Conservation (phyloP, 2,113 vertebrate species). For the Uria aalge region DNA sequence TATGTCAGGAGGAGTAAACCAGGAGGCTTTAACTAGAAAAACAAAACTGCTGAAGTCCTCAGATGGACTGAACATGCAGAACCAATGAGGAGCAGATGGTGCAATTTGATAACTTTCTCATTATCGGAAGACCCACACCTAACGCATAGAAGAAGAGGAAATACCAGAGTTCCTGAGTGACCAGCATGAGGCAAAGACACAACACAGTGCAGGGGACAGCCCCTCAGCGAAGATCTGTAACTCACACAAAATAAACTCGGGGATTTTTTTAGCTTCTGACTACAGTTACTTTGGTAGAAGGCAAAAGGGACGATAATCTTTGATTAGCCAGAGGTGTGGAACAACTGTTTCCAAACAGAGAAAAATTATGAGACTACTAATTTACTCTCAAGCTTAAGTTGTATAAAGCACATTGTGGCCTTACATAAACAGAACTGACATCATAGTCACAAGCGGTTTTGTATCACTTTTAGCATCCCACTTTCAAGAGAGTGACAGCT, state of each 20-base stretch:
- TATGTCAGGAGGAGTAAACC: background rate
- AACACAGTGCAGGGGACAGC: background rate
- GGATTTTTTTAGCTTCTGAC: background rate
- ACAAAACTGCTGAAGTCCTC: background rate
- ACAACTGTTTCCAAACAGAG: background rate
- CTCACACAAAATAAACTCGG: background rate
- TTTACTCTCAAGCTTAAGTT: background rate
- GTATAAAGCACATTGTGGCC: background rate
- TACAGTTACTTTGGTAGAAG: background rate
- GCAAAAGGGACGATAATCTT: background rate
- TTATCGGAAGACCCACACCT: background rate
- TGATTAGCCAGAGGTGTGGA: background rate
- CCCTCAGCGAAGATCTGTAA: background rate
- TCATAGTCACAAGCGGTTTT: background rate
- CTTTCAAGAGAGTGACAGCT: background rate
- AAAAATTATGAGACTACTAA: background rate
- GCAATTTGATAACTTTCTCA: background rate
- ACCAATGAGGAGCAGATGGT: background rate
- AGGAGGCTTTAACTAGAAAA: background rate
- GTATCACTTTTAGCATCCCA: background rate
- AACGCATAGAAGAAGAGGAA: background rate
- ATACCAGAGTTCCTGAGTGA: fast-evolving
- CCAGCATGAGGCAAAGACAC: background rate
- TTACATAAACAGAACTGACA: background rate
- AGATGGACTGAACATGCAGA: background rate